These are phyloP conservation scores for Limenitis camilla DNA, from an alignment of 2,888 invertebrate genomes.

Conservation along the genomic window DNA sequence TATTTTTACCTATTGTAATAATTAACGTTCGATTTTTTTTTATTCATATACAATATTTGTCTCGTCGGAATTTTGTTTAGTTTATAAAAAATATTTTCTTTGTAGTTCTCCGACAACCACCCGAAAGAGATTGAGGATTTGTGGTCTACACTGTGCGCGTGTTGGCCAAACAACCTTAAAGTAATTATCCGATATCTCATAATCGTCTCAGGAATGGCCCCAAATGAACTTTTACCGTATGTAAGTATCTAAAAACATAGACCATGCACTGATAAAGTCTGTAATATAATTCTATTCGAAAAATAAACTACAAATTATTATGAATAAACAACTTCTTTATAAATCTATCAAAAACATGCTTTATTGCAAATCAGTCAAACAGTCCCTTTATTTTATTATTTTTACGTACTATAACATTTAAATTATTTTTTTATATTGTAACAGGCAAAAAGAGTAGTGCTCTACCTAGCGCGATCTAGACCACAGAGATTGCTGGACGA, in stretches of 20 bases:
- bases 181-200: constrained; percentile 97
- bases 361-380: neutral
- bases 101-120: constrained; percentile 94
- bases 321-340: neutral
- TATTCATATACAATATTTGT: too few relatives aligned
- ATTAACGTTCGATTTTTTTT: too few relatives aligned
- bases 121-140: constrained; percentile 96
- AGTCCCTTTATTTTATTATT: neutral
- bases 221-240: constrained; percentile 91
- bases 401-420: neutral
- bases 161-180: constrained; percentile 97
- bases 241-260: too few relatives aligned
- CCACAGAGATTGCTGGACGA: constrained; percentile 96
- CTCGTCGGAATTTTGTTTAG: too few relatives aligned
- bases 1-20: too few relatives aligned
- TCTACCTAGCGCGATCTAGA: constrained; percentile 93
- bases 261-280: too few relatives aligned
- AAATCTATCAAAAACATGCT: too few relatives aligned
- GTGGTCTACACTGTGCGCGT: constrained; percentile 96
- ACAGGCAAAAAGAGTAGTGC: constrained; percentile 94
- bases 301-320: too few relatives aligned
- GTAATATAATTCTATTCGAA: too few relatives aligned
- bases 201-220: constrained; percentile 98
- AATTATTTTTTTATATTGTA: constrained; percentile 13
- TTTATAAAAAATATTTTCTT: constrained; percentile 26